Evolutionary conservation across 92 coral and sea anemone species (phyloP).

Genomic region (Anthopleura xanthogrammica): DNA sequence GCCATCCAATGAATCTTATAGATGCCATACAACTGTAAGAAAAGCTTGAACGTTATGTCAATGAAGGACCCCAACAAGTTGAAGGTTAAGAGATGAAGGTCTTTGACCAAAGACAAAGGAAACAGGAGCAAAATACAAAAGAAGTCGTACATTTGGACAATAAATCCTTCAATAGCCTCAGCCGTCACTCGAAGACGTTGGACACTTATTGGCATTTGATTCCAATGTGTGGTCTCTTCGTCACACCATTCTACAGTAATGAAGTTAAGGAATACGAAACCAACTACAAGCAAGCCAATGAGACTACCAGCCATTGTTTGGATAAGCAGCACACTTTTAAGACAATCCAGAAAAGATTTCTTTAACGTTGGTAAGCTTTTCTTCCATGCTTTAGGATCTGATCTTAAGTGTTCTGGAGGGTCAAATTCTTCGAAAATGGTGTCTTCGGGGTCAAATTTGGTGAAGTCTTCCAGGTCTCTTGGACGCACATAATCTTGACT

Average conservation of each 20-base stretch:
- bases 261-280: slow-evolving; percentile 47
- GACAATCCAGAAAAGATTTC: slow-evolving; percentile 25
- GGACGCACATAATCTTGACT: no score
- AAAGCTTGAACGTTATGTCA: slow-evolving; percentile 51
- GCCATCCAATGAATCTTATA: slow-evolving; percentile 60
- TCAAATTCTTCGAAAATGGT: slow-evolving; percentile 60
- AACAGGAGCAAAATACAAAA: slow-evolving; percentile 43
- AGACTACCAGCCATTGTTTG: slow-evolving; percentile 44
- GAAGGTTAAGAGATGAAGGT: slow-evolving; percentile 50
- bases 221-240: slow-evolving; percentile 38
- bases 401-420: slow-evolving; percentile 15
- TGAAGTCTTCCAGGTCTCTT: slow-evolving; percentile 24
- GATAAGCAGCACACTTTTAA: slow-evolving; percentile 38
- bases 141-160: slow-evolving; percentile 60
- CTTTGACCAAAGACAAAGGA: slow-evolving; percentile 45
- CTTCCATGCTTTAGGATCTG: slow-evolving; percentile 55
- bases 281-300: slow-evolving; percentile 45
- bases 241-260: slow-evolving; percentile 60
- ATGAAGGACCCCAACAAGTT: slow-evolving; percentile 64
- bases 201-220: slow-evolving; percentile 47
- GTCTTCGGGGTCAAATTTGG: slow-evolving; percentile 46
- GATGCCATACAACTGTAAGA: slow-evolving; percentile 53
- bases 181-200: slow-evolving; percentile 65
- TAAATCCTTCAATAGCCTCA: slow-evolving; percentile 44
- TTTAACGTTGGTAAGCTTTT: slow-evolving; percentile 27